Evolutionary conservation across 2,888 invertebrate species (phyloP).

Genomic region (Drosophila formosana): DNA sequence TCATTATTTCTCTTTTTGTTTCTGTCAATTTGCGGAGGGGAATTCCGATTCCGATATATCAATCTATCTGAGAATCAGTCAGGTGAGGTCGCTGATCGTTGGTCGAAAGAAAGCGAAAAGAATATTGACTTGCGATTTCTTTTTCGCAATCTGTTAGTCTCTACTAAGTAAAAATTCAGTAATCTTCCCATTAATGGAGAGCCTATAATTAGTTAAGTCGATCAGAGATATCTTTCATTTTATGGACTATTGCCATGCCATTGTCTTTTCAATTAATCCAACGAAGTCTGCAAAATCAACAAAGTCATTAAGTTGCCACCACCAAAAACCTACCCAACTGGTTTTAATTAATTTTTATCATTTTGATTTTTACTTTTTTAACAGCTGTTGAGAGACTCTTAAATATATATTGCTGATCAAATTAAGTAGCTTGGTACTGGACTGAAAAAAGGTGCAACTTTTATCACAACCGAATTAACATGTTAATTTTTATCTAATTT

Average conservation of each 20-base stretch:
- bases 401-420: background rate
- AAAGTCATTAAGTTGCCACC: background rate
- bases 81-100: background rate
- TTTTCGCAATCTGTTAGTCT: background rate
- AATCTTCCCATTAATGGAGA: too few relatives aligned
- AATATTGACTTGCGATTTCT: background rate
- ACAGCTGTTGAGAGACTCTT: background rate
- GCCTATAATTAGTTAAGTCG: too few relatives aligned
- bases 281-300: background rate
- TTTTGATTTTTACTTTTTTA: background rate
- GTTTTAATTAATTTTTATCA: background rate
- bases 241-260: background rate
- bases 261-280: background rate
- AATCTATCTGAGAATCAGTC: background rate
- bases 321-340: background rate
- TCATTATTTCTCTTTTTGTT: background rate
- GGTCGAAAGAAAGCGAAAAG: background rate
- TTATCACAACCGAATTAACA: too few relatives aligned
- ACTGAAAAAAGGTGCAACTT: too few relatives aligned
- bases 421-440: too few relatives aligned
- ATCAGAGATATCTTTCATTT: background rate
- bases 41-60: background rate
- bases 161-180: too few relatives aligned
- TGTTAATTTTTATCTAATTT: too few relatives aligned
- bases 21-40: background rate